Evolutionary conservation across 2,888 invertebrate genomes (phyloP).

Genomic region (Oligia fasciuncula): DNA sequence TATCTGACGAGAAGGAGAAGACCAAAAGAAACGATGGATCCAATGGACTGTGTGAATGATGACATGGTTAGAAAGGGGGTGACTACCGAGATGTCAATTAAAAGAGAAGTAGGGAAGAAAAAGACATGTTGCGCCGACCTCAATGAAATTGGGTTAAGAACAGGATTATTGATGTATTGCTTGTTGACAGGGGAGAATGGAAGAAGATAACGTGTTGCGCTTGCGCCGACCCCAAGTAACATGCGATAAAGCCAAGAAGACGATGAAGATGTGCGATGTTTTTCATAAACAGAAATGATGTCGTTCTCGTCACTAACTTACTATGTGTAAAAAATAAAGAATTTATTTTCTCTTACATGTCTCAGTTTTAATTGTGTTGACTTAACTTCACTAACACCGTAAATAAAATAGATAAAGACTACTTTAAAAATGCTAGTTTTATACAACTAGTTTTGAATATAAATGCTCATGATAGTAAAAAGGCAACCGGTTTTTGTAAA

Average conservation of each 20-base stretch:
- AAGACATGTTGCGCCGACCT: no score
- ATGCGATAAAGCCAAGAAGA: no score
- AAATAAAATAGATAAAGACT: background rate
- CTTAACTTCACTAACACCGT: background rate
- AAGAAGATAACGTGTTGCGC: no score
- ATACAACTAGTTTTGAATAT: background rate
- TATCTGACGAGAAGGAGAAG: background rate
- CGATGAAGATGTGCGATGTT: no score
- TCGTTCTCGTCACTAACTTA: background rate
- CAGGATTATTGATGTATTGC: no score
- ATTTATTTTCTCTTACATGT: background rate
- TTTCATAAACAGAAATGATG: background rate
- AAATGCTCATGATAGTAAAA: background rate
- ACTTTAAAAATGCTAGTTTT: background rate
- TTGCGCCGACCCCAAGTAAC: no score
- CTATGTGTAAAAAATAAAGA: background rate
- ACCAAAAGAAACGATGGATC: background rate
- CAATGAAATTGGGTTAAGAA: no score
- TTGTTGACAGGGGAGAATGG: no score
- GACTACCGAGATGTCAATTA: no score
- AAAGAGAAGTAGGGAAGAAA: no score
- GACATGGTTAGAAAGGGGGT: background rate
- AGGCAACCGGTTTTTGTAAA: background rate
- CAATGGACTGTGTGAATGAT: background rate
- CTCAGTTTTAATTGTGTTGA: background rate